Evolutionary conservation across 2,113 vertebrate genomes (phyloP).

Genomic region (Gracilinanus agilis): DNA sequence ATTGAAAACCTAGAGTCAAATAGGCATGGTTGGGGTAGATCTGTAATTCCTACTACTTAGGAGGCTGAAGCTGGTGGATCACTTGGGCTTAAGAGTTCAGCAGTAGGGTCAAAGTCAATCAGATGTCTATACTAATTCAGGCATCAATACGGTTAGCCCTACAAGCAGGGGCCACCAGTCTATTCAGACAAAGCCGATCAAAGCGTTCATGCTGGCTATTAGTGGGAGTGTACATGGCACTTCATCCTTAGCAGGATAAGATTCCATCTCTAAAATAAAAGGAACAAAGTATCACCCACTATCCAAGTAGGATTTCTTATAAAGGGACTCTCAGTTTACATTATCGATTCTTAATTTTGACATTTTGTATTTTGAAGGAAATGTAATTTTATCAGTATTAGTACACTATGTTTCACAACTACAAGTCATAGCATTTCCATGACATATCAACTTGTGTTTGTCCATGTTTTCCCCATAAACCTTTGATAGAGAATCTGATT

Average conservation of each 20-base stretch:
- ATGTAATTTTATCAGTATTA: neutral
- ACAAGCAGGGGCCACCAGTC: neutral
- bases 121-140: neutral
- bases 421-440: neutral
- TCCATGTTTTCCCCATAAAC: neutral
- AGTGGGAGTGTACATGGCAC: neutral
- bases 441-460: neutral
- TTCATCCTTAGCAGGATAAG: neutral
- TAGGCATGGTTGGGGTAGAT: neutral
- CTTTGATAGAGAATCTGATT: neutral
- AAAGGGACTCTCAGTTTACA: neutral
- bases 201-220: neutral
- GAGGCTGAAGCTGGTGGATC: neutral
- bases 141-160: neutral
- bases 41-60: neutral
- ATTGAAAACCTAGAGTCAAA: neutral
- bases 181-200: neutral
- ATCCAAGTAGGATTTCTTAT: neutral
- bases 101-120: neutral
- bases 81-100: neutral
- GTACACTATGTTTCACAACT: neutral
- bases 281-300: neutral
- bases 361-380: neutral
- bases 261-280: neutral
- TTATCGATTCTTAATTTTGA: neutral